Evolutionary conservation across 2,888 invertebrate genomes (phyloP).

Genomic region (Leptothorax acervorum): DNA sequence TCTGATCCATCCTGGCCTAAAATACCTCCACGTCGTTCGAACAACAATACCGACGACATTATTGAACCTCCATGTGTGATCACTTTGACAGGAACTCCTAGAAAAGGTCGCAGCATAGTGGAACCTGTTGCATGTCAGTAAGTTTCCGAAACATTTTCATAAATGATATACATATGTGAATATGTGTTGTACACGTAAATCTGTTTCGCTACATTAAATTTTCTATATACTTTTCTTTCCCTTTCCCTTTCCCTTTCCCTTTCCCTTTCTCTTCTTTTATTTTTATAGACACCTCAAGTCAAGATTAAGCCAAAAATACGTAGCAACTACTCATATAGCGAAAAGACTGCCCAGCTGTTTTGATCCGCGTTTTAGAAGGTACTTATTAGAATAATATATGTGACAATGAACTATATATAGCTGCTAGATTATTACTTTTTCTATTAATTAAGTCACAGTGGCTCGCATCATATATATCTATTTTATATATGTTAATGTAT

Average conservation of each 20-base stretch:
- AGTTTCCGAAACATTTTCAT: constrained; percentile 33
- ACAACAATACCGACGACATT: constrained; percentile 72
- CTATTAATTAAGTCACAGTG: neutral
- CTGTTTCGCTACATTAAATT: neutral
- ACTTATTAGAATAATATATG: too few species aligned
- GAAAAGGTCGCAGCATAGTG: constrained; percentile 76
- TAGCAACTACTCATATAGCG: neutral
- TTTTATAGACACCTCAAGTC: neutral
- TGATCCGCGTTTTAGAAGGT: constrained; percentile 83
- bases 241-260: neutral
- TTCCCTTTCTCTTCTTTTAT: too few species aligned
- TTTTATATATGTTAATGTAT: too few species aligned
- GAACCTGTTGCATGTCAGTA: constrained; percentile 75
- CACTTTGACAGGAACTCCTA: constrained; percentile 75
- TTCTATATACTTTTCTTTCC: neutral
- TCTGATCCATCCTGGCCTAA: constrained; percentile 84
- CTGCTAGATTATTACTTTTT: too few species aligned
- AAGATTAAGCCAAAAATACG: neutral
- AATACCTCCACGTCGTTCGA: constrained; percentile 79
- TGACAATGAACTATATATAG: too few species aligned
- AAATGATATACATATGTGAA: neutral
- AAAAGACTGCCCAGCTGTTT: constrained; percentile 66
- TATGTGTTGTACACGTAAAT: neutral
- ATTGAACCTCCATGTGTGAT: constrained; percentile 79
- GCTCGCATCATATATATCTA: neutral